Conservation (phyloP, 1,140 invertebrate genomes). For the Drosophila micromelanica region DNA sequence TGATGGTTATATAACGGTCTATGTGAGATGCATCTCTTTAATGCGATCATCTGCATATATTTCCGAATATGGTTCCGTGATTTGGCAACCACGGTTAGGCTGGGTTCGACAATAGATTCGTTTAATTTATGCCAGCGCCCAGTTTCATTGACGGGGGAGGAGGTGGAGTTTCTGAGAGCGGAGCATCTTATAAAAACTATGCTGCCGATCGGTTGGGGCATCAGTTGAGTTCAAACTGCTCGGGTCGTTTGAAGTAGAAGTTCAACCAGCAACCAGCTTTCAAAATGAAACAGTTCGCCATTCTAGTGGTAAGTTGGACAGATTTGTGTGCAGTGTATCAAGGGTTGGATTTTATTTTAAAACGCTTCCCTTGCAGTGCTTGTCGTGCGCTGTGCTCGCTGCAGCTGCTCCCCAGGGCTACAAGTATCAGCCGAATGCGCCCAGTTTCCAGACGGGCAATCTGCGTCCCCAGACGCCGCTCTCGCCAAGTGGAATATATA, state of each 20-base stretch:
- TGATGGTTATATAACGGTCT: constrained; percentile 62
- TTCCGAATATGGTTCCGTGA: constrained; percentile 65
- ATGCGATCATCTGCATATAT: constrained; percentile 38
- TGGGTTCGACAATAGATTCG: constrained; percentile 62
- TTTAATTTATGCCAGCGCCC: constrained; percentile 61
- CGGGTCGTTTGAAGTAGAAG: constrained; percentile 26
- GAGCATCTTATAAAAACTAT: constrained; percentile 69
- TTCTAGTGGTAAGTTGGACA: constrained; percentile 63
- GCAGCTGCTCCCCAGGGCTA: constrained; percentile 70
- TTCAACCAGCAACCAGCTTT: constrained; percentile 26
- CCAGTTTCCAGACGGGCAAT: constrained; percentile 50
- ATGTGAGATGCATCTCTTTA: constrained; percentile 52
- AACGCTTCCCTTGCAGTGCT: constrained; percentile 45
- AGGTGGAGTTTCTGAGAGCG: constrained; percentile 12
- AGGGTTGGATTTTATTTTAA: too few relatives aligned
- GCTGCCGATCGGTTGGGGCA: constrained; percentile 35
- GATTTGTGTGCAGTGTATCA: not conserved
- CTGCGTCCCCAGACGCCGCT: constrained; percentile 66
- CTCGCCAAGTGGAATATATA: constrained; percentile 66
- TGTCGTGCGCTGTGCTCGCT: constrained; percentile 49
- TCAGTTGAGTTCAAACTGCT: constrained; percentile 62
- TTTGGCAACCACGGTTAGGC: constrained; percentile 60
- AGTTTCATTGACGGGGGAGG: constrained; percentile 44
- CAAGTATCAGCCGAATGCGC: constrained; percentile 60
- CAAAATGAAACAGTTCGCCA: constrained; percentile 63